phyloP scores from a whole-genome alignment of 2,797 vertebrate species.

The Lepilemur septentrionalis region DNA sequence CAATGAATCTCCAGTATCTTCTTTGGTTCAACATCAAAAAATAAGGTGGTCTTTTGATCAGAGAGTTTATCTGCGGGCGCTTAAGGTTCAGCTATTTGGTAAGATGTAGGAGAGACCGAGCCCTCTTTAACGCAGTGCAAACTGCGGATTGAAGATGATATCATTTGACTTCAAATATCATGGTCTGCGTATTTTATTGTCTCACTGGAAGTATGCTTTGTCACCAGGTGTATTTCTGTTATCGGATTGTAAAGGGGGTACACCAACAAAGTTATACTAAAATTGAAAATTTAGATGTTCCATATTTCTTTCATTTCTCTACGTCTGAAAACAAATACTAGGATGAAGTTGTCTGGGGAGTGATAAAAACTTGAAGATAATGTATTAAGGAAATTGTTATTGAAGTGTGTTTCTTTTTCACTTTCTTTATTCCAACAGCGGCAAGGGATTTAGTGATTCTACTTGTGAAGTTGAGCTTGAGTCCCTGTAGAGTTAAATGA shows the following conservation, averaged over 20 bases:
- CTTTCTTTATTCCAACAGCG: neutral
- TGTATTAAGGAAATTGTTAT: neutral
- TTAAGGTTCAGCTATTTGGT: neutral
- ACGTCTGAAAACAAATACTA: neutral
- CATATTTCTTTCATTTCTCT: neutral
- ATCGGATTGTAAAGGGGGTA: neutral
- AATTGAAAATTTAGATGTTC: neutral
- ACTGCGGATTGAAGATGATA: too few species aligned
- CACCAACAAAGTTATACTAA: neutral
- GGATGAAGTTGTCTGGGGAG: neutral
- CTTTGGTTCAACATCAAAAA: neutral
- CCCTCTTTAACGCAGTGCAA: neutral
- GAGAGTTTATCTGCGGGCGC: neutral
- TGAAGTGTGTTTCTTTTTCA: neutral
- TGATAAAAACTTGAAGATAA: neutral
- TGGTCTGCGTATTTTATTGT: neutral
- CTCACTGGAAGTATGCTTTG: accelerated
- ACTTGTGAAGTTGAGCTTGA: conserved; percentile 8
- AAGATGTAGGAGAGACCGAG: neutral
- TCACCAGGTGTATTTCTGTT: accelerated
- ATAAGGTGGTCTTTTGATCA: neutral
- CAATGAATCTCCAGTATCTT: neutral
- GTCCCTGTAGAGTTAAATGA: neutral
- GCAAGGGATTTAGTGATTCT: neutral
- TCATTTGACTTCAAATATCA: neutral